Conservation (phyloP, 1,140 invertebrate genomes). For the Dendroctonus ponderosae region DNA sequence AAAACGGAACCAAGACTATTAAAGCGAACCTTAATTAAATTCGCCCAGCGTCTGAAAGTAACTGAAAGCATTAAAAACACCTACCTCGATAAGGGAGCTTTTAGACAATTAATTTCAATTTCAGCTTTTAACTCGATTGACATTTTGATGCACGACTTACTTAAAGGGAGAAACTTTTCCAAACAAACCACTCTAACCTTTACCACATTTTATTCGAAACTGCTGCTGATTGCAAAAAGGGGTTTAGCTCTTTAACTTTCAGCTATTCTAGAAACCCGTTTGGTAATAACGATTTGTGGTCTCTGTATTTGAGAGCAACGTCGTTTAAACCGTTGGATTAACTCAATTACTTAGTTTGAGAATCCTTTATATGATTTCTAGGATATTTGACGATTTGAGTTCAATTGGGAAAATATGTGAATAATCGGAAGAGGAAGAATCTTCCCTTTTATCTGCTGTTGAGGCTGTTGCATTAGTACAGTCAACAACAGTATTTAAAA, state of each 20-base stretch:
- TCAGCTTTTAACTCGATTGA: conserved; percentile 20
- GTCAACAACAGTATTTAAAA: too few relatives aligned
- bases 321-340: not conserved
- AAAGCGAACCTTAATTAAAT: conserved; percentile 5
- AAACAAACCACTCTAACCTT: conserved; percentile 1
- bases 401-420: too few relatives aligned
- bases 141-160: conserved; percentile 20
- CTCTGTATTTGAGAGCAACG: not conserved
- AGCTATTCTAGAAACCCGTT: not conserved
- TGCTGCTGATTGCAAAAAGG: not conserved
- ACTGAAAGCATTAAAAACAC: conserved; percentile 18
- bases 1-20: conserved; percentile 10
- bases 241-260: not conserved
- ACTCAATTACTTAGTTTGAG: not conserved
- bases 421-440: too few relatives aligned
- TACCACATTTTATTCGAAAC: conserved; percentile 3
- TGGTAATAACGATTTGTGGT: not conserved
- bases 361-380: not conserved
- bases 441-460: too few relatives aligned
- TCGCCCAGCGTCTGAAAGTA: conserved; percentile 6
- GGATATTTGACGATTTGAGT: too few relatives aligned
- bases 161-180: conserved; percentile 8
- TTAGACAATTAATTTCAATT: conserved; percentile 21
- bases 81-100: conserved; percentile 15
- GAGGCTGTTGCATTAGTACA: too few relatives aligned